phyloP scores from a whole-genome alignment of 2,888 invertebrate species.

The Cremastobaeus sp. region DNA sequence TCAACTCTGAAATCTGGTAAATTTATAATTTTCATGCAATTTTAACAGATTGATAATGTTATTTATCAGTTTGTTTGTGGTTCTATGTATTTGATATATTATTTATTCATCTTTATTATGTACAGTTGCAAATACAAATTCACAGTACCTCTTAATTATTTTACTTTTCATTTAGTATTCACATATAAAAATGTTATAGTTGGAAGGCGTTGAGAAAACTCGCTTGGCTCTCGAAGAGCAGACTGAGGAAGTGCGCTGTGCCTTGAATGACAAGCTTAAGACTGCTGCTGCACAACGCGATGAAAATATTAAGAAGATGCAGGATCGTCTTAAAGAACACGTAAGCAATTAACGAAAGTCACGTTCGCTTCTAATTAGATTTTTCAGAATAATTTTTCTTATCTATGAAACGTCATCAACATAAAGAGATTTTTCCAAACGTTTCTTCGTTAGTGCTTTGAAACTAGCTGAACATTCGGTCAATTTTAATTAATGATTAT shows the following conservation, averaged over 20 bases:
- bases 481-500: conserved; percentile 39
- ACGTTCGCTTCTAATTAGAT: conserved; percentile 34
- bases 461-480: too few relatives aligned
- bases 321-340: conserved; percentile 94
- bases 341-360: conserved; percentile 81
- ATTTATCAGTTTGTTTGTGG: too few relatives aligned
- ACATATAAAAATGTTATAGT: conserved; percentile 66
- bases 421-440: conserved; percentile 11
- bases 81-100: too few relatives aligned
- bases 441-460: conserved; percentile 9
- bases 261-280: conserved; percentile 92
- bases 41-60: too few relatives aligned
- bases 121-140: too few relatives aligned
- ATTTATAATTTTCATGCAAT: too few relatives aligned
- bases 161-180: conserved; percentile 13
- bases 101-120: too few relatives aligned
- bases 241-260: conserved; percentile 90
- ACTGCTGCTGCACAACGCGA: conserved; percentile 93
- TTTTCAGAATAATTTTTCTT: conserved; percentile 29
- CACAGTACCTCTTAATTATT: background rate
- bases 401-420: too few relatives aligned
- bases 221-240: conserved; percentile 90
- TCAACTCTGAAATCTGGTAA: too few relatives aligned
- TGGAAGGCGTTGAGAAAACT: conserved; percentile 81
- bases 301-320: conserved; percentile 93